Conservation (phyloP, 2,797 vertebrate species). For the Amphiprion clarkii region DNA sequence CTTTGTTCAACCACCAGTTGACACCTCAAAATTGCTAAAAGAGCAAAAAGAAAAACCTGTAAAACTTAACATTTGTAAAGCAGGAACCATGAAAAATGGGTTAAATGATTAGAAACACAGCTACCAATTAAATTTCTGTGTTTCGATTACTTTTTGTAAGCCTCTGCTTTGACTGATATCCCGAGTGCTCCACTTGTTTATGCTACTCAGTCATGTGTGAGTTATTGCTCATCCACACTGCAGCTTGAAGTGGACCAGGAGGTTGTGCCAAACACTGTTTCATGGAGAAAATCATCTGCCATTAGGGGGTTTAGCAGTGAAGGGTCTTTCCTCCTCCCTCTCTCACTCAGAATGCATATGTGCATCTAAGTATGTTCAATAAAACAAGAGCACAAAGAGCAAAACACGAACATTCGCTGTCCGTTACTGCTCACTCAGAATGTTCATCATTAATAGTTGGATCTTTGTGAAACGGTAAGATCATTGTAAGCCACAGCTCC, state of each 20-base stretch:
- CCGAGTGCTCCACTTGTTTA: slow-evolving; percentile 27
- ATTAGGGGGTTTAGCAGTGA: slow-evolving; percentile 11
- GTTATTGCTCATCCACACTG: slow-evolving; percentile 43
- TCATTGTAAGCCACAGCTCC: not conserved
- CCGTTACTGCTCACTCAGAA: not conserved
- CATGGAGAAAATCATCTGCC: slow-evolving; percentile 33
- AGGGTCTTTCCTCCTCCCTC: not conserved
- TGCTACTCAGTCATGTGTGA: slow-evolving; percentile 33
- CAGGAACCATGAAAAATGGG: too few species aligned
- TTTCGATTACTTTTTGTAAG: not conserved
- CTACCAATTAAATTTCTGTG: too few species aligned
- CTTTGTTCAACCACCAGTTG: too few species aligned
- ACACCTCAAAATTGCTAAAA: too few species aligned
- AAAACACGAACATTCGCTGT: not conserved
- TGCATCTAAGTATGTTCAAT: not conserved
- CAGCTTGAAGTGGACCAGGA: slow-evolving; percentile 30
- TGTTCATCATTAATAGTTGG: not conserved
- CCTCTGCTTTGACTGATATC: not conserved
- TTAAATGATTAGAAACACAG: too few species aligned
- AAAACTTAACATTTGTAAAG: too few species aligned
- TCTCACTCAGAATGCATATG: not conserved
- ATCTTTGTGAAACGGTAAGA: slow-evolving; percentile 4
- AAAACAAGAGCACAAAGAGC: not conserved
- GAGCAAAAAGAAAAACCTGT: too few species aligned
- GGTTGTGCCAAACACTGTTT: slow-evolving; percentile 42